These are phyloP conservation scores for Crypturellus tataupa DNA, from an alignment of 2,797 vertebrate species.

Conservation along the genomic window DNA sequence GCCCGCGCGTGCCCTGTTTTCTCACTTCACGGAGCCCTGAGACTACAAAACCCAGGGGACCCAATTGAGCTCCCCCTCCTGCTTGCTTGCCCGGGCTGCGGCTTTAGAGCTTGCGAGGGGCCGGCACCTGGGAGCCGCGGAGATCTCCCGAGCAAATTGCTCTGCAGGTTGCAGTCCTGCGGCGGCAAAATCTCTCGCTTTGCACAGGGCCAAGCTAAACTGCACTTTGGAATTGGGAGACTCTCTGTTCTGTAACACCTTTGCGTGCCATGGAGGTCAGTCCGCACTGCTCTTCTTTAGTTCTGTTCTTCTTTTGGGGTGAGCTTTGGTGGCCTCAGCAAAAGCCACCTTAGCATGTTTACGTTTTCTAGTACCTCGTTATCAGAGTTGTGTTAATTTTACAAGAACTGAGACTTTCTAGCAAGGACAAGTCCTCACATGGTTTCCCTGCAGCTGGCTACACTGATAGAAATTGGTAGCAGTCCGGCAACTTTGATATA, in stretches of 20 bases:
- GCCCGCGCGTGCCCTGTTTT: background rate
- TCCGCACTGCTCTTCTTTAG: background rate
- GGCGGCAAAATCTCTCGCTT: background rate
- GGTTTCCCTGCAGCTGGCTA: conserved; percentile 43
- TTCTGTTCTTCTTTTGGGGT: background rate
- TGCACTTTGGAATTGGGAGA: background rate
- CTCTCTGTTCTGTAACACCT: background rate
- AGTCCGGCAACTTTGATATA: conserved; percentile 58
- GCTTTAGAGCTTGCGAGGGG: background rate
- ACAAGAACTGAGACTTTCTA: background rate
- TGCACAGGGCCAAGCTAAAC: background rate
- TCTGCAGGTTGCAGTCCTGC: background rate
- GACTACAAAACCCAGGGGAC: background rate
- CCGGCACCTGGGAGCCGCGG: background rate
- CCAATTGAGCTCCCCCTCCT: background rate
- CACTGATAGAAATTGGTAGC: conserved; percentile 56
- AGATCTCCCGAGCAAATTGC: background rate
- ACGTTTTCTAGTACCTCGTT: background rate
- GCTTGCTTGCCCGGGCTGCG: background rate
- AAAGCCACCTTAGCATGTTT: background rate
- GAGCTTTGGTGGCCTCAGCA: background rate
- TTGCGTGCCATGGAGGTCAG: background rate
- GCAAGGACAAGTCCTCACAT: background rate
- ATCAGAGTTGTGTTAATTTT: conserved; percentile 15
- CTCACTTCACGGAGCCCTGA: background rate